These are phyloP conservation scores for Brachystomella parvula DNA, from an alignment of 1,140 invertebrate genomes.

Conservation along the genomic window DNA sequence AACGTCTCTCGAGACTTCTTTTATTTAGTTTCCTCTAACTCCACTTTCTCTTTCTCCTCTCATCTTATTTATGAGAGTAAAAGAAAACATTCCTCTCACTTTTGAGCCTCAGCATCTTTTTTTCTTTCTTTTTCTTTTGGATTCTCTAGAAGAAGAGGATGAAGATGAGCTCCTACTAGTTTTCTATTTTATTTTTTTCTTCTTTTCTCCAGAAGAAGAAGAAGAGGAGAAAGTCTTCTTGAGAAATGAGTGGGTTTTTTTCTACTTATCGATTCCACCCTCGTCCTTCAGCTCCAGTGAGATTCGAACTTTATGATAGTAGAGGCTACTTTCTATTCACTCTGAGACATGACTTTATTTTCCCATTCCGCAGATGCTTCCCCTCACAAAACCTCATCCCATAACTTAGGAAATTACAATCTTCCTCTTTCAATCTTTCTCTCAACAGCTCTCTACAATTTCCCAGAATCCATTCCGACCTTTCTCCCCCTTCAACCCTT, in stretches of 20 bases:
- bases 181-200: too few species aligned
- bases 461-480: neutral
- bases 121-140: too few species aligned
- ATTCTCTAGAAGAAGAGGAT: too few species aligned
- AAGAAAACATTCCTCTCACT: neutral
- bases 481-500: neutral
- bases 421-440: constrained; percentile 7
- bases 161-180: too few species aligned
- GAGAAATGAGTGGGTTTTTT: neutral
- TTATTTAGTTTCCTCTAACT: constrained; percentile 6
- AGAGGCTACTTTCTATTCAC: constrained; percentile 8
- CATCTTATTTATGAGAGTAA: neutral
- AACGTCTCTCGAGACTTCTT: constrained; percentile 1
- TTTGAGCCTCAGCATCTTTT: neutral
- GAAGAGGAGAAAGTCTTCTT: constrained; percentile 8
- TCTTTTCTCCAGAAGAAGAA: neutral
- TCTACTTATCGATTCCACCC: constrained; percentile 27
- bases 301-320: constrained; percentile 16
- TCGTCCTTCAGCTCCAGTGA: constrained; percentile 18
- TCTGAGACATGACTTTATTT: constrained; percentile 13
- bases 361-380: constrained; percentile 26
- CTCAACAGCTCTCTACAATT: neutral
- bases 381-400: constrained; percentile 11
- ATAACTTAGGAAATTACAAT: constrained; percentile 14
- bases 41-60: neutral